Percentiles rank a stretch among this genome's conserved stretches.
Conservation (phyloP, 2,888 invertebrate genomes). For the Eupithecia exiguata region DNA sequence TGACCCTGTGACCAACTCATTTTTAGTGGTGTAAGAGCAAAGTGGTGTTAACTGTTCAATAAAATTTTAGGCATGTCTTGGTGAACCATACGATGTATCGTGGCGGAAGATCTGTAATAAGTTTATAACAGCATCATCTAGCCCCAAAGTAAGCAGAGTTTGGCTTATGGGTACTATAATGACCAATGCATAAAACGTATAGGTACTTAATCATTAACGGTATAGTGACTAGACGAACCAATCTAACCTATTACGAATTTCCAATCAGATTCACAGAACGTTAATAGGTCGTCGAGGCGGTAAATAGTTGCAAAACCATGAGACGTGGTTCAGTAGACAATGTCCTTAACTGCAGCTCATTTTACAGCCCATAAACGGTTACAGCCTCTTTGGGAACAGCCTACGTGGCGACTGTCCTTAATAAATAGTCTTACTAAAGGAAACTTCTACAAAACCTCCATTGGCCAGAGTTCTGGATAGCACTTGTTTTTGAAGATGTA, state of each 20-base stretch:
- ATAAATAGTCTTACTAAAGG: neutral
- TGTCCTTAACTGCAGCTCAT: conserved; percentile 28
- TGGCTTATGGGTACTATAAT: neutral
- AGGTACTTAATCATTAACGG: neutral
- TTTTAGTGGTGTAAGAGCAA: neutral
- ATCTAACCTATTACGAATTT: neutral
- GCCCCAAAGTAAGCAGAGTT: neutral
- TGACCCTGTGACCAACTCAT: neutral
- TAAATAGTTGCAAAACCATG: conserved; percentile 21
- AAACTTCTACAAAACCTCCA: neutral
- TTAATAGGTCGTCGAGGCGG: conserved; percentile 13
- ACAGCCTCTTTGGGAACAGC: conserved; percentile 31
- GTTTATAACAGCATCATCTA: no score
- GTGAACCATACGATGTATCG: neutral
- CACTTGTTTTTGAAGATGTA: no score
- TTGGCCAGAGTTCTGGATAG: no score
- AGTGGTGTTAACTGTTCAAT: neutral
- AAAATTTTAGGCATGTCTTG: neutral
- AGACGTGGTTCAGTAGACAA: conserved; percentile 28
- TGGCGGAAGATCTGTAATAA: neutral
- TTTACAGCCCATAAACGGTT: conserved; percentile 42
- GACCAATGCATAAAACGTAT: neutral
- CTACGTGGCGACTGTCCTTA: conserved; percentile 35
- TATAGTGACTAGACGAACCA: neutral
- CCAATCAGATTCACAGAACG: neutral